These are phyloP conservation scores for Anaspis maculata DNA, from an alignment of 2,888 invertebrate species.

Conservation along the genomic window DNA sequence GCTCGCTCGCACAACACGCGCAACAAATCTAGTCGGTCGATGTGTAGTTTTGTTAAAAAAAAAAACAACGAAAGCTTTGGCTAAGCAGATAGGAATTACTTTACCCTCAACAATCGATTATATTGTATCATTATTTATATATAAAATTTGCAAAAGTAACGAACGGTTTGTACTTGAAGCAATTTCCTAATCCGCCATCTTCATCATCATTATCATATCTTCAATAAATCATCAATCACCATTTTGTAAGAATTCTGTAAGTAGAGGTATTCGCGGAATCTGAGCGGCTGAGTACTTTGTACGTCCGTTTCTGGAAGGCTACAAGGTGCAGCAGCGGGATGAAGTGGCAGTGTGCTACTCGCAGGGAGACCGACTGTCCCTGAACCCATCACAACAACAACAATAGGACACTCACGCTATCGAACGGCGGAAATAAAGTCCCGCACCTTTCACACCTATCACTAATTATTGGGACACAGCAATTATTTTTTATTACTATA, in stretches of 20 bases:
- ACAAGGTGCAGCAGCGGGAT: slow-evolving; percentile 27
- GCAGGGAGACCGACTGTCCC: slow-evolving; percentile 40
- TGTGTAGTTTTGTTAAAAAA: slow-evolving; percentile 20
- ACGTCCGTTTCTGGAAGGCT: slow-evolving; percentile 38
- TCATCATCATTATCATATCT: slow-evolving; percentile 21
- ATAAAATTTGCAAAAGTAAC: slow-evolving; percentile 69
- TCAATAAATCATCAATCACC: slow-evolving; percentile 6
- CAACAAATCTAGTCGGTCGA: slow-evolving; percentile 36
- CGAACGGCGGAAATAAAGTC: slow-evolving; percentile 2
- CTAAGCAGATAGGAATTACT: slow-evolving; percentile 36
- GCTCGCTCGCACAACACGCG: slow-evolving; percentile 35
- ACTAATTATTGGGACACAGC: slow-evolving; percentile 45
- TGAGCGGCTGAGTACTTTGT: slow-evolving; percentile 34
- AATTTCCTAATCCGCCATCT: slow-evolving; percentile 46
- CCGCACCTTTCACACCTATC: slow-evolving; percentile 33
- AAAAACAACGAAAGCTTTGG: slow-evolving; percentile 23
- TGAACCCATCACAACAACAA: slow-evolving; percentile 29
- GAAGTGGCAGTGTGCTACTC: slow-evolving; percentile 35
- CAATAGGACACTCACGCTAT: slow-evolving; percentile 21
- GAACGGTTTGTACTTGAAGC: slow-evolving; percentile 65
- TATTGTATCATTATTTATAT: slow-evolving; percentile 41
- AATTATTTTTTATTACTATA: slow-evolving; percentile 29
- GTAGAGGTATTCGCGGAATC: slow-evolving; percentile 32
- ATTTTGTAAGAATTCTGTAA: slow-evolving; percentile 11
- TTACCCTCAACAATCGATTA: slow-evolving; percentile 42